Percentiles rank a stretch among this genome's conserved stretches.
These are phyloP conservation scores for Kradibia gibbosae DNA, from an alignment of 1,140 invertebrate species.

Conservation along the genomic window DNA sequence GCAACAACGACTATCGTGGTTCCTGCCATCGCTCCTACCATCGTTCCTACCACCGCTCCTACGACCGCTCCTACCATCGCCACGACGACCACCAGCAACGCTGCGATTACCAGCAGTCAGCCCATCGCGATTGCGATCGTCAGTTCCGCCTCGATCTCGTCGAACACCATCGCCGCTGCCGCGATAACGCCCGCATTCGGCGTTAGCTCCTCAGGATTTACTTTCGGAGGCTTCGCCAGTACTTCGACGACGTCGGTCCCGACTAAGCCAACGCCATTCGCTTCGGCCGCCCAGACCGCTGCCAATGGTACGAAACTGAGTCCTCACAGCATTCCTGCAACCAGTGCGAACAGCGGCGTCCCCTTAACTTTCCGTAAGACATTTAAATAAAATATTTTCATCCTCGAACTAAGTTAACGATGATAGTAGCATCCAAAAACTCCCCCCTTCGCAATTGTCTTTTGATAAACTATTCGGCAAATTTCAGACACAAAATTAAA, in stretches of 20 bases:
- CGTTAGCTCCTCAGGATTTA: constrained; percentile 1
- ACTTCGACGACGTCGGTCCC: background rate
- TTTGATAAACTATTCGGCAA: too few species aligned
- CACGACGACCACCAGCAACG: background rate
- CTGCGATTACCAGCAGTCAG: background rate
- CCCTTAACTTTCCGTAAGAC: too few species aligned
- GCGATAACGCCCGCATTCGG: background rate
- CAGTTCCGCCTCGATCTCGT: background rate
- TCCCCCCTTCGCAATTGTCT: too few species aligned
- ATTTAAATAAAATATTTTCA: too few species aligned
- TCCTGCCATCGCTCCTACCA: background rate
- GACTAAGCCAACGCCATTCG: background rate
- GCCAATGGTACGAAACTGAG: background rate
- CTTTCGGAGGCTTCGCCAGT: background rate
- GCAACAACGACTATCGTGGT: background rate
- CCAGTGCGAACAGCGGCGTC: background rate
- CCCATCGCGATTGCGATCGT: background rate
- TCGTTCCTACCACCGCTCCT: background rate
- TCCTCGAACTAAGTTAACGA: too few species aligned
- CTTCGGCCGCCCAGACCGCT: background rate
- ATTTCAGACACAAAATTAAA: too few species aligned
- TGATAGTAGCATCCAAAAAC: too few species aligned
- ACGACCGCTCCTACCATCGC: background rate
- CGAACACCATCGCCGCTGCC: background rate
- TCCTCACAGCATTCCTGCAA: too few species aligned